Evolutionary conservation across 2,797 vertebrate species (phyloP).

Genomic region (Pseudocheirus occidentalis): DNA sequence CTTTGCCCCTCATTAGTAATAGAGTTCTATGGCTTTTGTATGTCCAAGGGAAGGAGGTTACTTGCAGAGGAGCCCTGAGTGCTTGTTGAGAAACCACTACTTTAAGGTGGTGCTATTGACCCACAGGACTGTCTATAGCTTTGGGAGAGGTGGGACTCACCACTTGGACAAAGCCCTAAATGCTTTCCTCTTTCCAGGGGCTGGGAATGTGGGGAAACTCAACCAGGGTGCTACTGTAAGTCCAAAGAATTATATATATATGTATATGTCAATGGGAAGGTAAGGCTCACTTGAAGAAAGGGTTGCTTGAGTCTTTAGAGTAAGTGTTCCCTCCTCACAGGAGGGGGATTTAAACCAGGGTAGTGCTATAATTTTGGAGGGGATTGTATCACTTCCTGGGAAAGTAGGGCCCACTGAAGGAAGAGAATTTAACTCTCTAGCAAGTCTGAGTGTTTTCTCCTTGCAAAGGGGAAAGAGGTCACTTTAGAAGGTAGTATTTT

Average conservation of each 20-base stretch:
- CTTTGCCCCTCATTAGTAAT: background rate
- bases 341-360: background rate
- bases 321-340: background rate
- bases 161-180: background rate
- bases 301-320: background rate
- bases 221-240: background rate
- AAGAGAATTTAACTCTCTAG: background rate
- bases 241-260: background rate
- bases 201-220: background rate
- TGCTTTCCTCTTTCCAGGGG: background rate
- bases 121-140: background rate
- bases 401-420: background rate
- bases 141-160: background rate
- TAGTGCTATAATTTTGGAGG: background rate
- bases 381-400: background rate
- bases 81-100: background rate
- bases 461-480: background rate
- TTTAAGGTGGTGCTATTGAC: background rate
- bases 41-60: background rate
- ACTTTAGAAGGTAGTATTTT: background rate
- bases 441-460: background rate
- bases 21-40: background rate
- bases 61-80: background rate
- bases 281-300: background rate
- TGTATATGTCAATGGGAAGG: background rate